Base-by-base conservation (phyloP, 2,888 invertebrate species). In the Acanthosepion esculentum region DNA sequence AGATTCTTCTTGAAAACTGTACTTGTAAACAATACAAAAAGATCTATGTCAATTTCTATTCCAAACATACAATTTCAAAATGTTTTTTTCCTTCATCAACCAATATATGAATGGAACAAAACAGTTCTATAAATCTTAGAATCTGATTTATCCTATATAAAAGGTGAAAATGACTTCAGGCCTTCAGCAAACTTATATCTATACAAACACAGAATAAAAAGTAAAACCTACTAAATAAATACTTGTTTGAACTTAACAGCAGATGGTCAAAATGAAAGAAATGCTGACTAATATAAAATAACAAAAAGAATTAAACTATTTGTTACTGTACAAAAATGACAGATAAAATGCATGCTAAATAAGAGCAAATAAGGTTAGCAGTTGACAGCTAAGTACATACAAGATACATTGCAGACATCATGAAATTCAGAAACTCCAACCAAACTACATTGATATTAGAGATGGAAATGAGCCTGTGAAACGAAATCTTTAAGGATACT, bases 221-320 rank as follows among this genome's bases (percentile, higher is more conserved):
- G 0, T n/a, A n/a, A 29, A 10, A 29, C 6, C 15, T 4, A 78
- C 78, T 78, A n/a, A n/a, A n/a, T n/a, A 78, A 78, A 78, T n/a
- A 78, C n/a, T n/a, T n/a, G 78, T 78, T 78, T 78, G 15, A 78
- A n/a, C 78, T 78, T 78, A 78, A 78, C n/a, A 78, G 78, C 78
- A 78, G 78, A n/a, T 78, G 78, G 78, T 78, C 12, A 10, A 10
- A 78, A 78, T n/a, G 29, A n/a, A n/a, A 78, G 10, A 78, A 29
- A 5, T n/a, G 29, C 18, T 2, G n/a, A 78, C 29, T 78, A n/a
- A 78, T n/a, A n/a, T 78, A 78, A 29, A 78, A 78, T n/a, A 20
- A 59, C 6, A n/a, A n/a, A 3, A 78, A 78, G 8, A 78, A 78
- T n/a, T n/a, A 78, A 78, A 78, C 6, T 23, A 4, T 59, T 12